These are phyloP conservation scores for Smittia aterrima DNA, from an alignment of 2,888 invertebrate genomes.

Conservation along the genomic window DNA sequence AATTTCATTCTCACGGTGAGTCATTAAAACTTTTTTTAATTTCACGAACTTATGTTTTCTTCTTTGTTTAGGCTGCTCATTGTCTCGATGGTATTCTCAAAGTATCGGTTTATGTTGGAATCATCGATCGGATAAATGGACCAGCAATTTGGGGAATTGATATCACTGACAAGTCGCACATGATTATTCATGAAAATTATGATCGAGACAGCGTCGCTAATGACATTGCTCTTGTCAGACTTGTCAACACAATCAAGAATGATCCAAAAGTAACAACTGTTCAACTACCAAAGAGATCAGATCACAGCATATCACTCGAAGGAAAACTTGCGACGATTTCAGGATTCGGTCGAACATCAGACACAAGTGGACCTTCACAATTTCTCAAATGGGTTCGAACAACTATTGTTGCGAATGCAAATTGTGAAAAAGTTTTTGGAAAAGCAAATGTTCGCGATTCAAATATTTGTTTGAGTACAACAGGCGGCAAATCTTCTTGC, in stretches of 20 bases:
- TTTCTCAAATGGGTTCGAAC: not conserved
- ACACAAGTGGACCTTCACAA: constrained; percentile 17
- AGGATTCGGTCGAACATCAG: constrained; percentile 24
- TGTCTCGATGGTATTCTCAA: constrained; percentile 7
- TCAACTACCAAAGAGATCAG: not conserved
- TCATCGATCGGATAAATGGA: constrained; percentile 18
- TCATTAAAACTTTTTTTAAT: not conserved
- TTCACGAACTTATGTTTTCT: not conserved
- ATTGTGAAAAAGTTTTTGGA: constrained; percentile 17
- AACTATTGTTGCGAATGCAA: not conserved
- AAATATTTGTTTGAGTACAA: constrained; percentile 19
- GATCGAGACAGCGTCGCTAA: not conserved
- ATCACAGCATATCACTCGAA: not conserved
- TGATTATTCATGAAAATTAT: constrained; percentile 29
- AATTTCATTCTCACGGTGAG: constrained; percentile 27
- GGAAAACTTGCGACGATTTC: constrained; percentile 2
- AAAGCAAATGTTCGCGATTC: constrained; percentile 8
- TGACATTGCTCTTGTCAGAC: constrained; percentile 24
- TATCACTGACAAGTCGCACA: not conserved
- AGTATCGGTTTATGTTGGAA: constrained; percentile 17
- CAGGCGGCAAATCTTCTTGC: constrained; percentile 23
- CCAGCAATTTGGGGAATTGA: constrained; percentile 26
- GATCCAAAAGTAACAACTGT: not conserved
- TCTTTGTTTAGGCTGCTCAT: constrained; percentile 9
- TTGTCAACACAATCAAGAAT: constrained; percentile 10